These are phyloP conservation scores for Macrosiphum euphorbiae DNA, from an alignment of 2,888 invertebrate genomes.

Conservation along the genomic window DNA sequence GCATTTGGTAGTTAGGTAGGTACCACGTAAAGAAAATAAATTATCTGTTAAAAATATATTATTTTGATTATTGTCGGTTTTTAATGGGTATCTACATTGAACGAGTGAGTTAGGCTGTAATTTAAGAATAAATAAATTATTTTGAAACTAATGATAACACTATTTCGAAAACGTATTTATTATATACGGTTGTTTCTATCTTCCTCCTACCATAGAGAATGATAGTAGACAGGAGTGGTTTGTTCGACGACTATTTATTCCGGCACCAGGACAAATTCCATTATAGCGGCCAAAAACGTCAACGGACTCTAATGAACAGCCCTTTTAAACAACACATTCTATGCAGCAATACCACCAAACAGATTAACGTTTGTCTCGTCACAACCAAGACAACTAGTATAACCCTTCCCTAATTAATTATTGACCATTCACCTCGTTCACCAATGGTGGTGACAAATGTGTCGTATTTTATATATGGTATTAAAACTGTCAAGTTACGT, in stretches of 20 bases:
- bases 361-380: slow-evolving; percentile 64
- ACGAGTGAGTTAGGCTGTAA: slow-evolving; percentile 12
- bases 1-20: not conserved
- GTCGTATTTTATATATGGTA: slow-evolving; percentile 15
- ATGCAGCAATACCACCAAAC: slow-evolving; percentile 52
- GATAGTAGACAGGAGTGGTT: slow-evolving; percentile 36
- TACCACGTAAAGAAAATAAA: not conserved
- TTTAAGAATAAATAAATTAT: slow-evolving; percentile 63
- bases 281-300: slow-evolving; percentile 59
- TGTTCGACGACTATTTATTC: slow-evolving; percentile 58
- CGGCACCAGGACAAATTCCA: slow-evolving; percentile 56
- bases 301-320: slow-evolving; percentile 59
- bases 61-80: slow-evolving; percentile 31
- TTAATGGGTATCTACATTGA: slow-evolving; percentile 19
- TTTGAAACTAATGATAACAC: slow-evolving; percentile 41
- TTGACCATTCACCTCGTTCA: slow-evolving; percentile 51
- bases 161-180: slow-evolving; percentile 61
- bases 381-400: slow-evolving; percentile 59
- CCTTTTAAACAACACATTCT: slow-evolving; percentile 63
- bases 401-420: slow-evolving; percentile 63
- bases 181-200: slow-evolving; percentile 2
- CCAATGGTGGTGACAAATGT: slow-evolving; percentile 50
- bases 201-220: not conserved
- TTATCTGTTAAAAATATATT: slow-evolving; percentile 17
- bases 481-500: slow-evolving; percentile 7